Evolutionary conservation across 1,140 invertebrate genomes (phyloP).

Genomic region (Schlechtendalia chinensis): DNA sequence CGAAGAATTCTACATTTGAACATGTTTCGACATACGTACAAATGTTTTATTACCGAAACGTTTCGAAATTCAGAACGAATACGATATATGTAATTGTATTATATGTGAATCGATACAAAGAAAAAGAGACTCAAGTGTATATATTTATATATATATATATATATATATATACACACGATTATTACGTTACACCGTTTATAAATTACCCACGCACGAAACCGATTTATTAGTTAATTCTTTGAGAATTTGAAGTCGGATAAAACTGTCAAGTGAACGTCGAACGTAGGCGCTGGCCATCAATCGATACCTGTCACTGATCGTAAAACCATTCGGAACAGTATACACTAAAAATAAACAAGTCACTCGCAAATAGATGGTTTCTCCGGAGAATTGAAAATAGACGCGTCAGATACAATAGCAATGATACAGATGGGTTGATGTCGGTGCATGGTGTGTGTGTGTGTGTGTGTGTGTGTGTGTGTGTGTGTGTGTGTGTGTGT

Average conservation of each 20-base stretch:
- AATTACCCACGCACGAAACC: background rate
- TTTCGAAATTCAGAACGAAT: no score
- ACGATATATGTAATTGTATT: no score
- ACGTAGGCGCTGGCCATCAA: background rate
- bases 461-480: background rate
- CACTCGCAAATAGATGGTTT: slow-evolving; percentile 23
- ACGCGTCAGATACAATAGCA: slow-evolving; percentile 24
- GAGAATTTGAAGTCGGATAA: background rate
- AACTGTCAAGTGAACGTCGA: background rate
- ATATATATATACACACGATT: no score
- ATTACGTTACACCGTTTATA: background rate
- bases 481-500: no score
- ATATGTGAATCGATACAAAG: no score
- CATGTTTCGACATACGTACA: no score
- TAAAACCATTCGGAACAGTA: slow-evolving; percentile 10
- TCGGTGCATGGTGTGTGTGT: background rate
- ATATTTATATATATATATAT: no score
- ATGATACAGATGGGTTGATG: slow-evolving; percentile 1
- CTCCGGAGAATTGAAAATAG: background rate
- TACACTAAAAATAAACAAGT: slow-evolving; percentile 16
- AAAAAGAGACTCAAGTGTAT: no score
- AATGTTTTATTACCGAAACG: no score
- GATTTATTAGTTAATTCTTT: slow-evolving; percentile 16
- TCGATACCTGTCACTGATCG: slow-evolving; percentile 12
- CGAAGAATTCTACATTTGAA: no score